A percentile compares a stretch with the other conserved stretches of the same genome.
Evolutionary conservation across 1,140 invertebrate species (phyloP).

Genomic region (Danaus melanippus): DNA sequence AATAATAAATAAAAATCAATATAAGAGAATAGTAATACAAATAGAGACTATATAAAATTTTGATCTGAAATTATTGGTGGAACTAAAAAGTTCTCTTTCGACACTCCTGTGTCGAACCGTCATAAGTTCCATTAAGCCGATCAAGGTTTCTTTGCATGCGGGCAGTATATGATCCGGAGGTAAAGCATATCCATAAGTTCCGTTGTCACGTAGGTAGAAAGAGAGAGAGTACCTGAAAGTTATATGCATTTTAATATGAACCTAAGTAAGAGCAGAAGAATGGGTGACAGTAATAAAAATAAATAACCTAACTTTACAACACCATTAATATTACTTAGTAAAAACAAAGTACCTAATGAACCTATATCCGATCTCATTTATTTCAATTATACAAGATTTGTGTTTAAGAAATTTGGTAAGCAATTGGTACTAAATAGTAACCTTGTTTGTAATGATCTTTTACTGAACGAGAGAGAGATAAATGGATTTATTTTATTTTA

Average conservation of each 20-base stretch:
- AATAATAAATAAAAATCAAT: too few relatives aligned
- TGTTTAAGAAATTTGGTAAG: too few relatives aligned
- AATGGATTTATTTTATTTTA: too few relatives aligned
- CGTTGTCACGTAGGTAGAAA: conserved; percentile 79
- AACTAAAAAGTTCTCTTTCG: conserved; percentile 23
- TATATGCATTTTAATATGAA: not conserved
- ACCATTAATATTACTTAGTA: not conserved
- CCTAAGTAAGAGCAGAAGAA: not conserved
- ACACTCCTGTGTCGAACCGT: conserved; percentile 33
- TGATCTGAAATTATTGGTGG: not conserved
- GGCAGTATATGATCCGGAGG: conserved; percentile 81
- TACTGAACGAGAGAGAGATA: too few relatives aligned
- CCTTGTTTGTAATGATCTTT: too few relatives aligned
- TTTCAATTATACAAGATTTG: too few relatives aligned
- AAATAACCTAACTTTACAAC: not conserved
- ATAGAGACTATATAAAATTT: too few relatives aligned
- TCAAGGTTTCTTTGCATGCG: conserved; percentile 75
- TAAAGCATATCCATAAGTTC: conserved; percentile 82
- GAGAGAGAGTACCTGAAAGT: conserved; percentile 69
- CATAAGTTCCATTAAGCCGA: conserved; percentile 39
- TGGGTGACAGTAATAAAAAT: conserved; percentile 1
- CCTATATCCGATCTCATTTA: too few relatives aligned
- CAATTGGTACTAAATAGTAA: too few relatives aligned
- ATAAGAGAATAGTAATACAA: too few relatives aligned
- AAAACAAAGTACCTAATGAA: too few relatives aligned